A percentile compares a stretch with the other conserved stretches of the same genome.
These are phyloP conservation scores for Tubulanus polymorphus DNA, from an alignment of 2,888 invertebrate genomes.

Conservation along the genomic window DNA sequence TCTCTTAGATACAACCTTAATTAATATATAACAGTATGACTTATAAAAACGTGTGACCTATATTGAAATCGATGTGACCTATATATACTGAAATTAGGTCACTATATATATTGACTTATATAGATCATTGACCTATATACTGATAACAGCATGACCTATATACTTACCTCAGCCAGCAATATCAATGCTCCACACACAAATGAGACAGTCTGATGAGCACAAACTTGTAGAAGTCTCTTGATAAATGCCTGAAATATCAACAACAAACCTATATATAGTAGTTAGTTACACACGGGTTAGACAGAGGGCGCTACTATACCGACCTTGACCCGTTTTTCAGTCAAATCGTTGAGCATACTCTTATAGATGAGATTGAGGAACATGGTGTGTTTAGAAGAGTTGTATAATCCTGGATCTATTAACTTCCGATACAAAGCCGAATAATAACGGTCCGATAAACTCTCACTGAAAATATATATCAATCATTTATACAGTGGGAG, in stretches of 20 bases:
- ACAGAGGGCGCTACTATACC: neutral
- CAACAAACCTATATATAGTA: constrained; percentile 4
- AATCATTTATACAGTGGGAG: neutral
- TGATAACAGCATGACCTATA: no score
- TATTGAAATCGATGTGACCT: neutral
- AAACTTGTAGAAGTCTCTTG: constrained; percentile 72
- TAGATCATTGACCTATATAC: no score
- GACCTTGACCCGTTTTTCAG: constrained; percentile 63
- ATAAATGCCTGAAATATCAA: constrained; percentile 67
- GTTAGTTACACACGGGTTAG: neutral
- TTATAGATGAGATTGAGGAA: constrained; percentile 83
- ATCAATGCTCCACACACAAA: constrained; percentile 80
- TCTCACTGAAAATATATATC: constrained; percentile 37
- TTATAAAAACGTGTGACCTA: neutral
- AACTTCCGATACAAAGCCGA: constrained; percentile 84
- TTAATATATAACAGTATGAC: neutral
- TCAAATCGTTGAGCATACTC: constrained; percentile 75
- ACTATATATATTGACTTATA: neutral
- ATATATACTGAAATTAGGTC: neutral
- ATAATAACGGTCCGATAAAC: constrained; percentile 61
- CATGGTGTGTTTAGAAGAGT: constrained; percentile 61
- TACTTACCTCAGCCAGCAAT: constrained; percentile 65
- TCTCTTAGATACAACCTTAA: neutral
- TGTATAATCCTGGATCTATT: constrained; percentile 67
- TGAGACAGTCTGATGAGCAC: constrained; percentile 64